These are phyloP conservation scores for Euthynnus affinis DNA, from an alignment of 2,797 vertebrate genomes.

Conservation along the genomic window DNA sequence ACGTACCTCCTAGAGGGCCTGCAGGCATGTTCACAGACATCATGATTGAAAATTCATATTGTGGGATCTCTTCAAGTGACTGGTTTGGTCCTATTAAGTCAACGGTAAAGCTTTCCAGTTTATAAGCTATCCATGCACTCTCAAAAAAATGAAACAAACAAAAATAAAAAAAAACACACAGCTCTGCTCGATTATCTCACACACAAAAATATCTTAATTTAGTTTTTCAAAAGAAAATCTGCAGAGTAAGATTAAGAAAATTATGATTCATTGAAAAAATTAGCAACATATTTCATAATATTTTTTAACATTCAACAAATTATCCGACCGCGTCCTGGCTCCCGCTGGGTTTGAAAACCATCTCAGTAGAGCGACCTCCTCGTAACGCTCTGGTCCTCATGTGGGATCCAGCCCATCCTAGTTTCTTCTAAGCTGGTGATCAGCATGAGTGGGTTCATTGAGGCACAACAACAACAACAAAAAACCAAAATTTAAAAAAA, in stretches of 20 bases:
- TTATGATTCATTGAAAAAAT: conserved; percentile 13
- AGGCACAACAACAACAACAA: too few relatives aligned
- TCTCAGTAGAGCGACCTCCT: neutral
- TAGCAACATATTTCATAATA: neutral
- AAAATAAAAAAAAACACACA: too few relatives aligned
- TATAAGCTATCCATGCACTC: neutral
- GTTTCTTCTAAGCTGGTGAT: conserved; percentile 33
- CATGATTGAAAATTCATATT: conserved; percentile 49
- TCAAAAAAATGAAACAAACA: too few relatives aligned
- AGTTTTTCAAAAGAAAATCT: neutral
- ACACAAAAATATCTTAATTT: conserved; percentile 1
- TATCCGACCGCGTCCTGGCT: neutral
- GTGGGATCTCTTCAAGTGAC: conserved; percentile 37
- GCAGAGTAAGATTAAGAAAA: neutral
- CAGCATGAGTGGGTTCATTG: neutral
- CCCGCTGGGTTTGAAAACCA: conserved; percentile 1
- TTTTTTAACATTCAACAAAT: neutral
- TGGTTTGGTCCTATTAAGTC: conserved; percentile 40
- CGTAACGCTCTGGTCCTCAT: neutral
- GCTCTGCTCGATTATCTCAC: neutral
- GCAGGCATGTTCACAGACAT: conserved; percentile 12
- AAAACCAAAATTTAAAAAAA: too few relatives aligned
- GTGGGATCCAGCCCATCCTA: conserved; percentile 9
- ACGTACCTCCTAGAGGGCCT: neutral
- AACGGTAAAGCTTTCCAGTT: conserved; percentile 16